Conservation (phyloP, 2,888 invertebrate species). For the Dilophus febrilis region DNA sequence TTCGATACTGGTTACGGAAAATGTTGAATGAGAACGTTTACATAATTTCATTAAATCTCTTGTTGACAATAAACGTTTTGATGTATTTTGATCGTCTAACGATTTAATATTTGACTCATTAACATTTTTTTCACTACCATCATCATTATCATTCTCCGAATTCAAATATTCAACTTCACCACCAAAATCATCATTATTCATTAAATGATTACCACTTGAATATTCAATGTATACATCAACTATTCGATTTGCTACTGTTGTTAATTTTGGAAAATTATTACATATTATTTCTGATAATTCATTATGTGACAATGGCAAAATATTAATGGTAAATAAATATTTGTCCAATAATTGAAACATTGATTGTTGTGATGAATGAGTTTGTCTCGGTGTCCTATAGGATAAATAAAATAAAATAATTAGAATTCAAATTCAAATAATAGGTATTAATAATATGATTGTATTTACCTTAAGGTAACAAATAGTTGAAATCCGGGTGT, state of each 20-base stretch:
- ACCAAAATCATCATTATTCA: no score
- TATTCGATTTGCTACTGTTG: constrained; percentile 57
- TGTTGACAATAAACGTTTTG: constrained; percentile 53
- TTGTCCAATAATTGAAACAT: constrained; percentile 59
- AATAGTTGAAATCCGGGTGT: constrained; percentile 83
- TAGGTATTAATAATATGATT: no score
- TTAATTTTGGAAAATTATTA: constrained; percentile 47
- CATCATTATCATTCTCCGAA: constrained; percentile 19
- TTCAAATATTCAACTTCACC: constrained; percentile 10
- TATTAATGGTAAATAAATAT: constrained; percentile 62
- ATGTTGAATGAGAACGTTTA: constrained; percentile 52
- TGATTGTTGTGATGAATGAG: constrained; percentile 27
- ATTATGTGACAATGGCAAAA: constrained; percentile 56
- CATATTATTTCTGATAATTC: constrained; percentile 61
- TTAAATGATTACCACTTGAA: constrained; percentile 48
- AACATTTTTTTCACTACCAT: constrained; percentile 20
- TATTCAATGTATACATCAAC: constrained; percentile 71
- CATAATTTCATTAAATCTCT: constrained; percentile 91
- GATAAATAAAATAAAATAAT: no score
- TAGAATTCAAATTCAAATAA: not conserved
- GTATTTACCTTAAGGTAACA: constrained; percentile 59
- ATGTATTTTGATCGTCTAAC: constrained; percentile 16
- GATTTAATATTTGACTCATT: constrained; percentile 15
- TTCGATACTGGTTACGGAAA: constrained; percentile 47
- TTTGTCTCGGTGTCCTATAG: not conserved